Base-by-base conservation (phyloP, 2,888 invertebrate genomes). In the Phasia obesa region DNA sequence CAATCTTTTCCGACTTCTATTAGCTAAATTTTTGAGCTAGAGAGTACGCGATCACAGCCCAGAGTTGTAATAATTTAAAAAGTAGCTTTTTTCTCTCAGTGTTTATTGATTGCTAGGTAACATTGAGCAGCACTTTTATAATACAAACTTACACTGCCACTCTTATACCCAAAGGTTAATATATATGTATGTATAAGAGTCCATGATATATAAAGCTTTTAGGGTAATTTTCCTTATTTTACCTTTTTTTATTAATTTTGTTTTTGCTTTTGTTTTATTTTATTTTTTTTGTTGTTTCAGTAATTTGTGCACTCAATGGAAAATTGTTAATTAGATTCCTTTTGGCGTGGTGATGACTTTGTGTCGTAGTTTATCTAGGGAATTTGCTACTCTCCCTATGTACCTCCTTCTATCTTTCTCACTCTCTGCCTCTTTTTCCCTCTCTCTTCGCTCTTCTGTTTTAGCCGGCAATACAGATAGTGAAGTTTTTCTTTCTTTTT, bases 291-390 rank as follows among this genome's bases (percentile, higher is more conserved):
- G 84, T 78, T 78, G 74, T 87, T 85, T 84, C 87, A 87, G 89
- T 90, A 90, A 90, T 90, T 90, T 89, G 89, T 88, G 88, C 90
- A 89, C 89, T 91, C 90, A 90, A 90, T 91, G 90, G 89, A 91
- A 90, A 91, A 91, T 90, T 91, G 90, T 91, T 91, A 91, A 91
- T 91, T 90, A 91, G 90, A 90, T 90, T 90, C 89, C 88, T 88
- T 88, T 88, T 86, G 88, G 86, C 87, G 83, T 79, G 83, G 83
- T 70, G 75, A 86, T 88, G 88, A 88, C 89, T 88, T 88, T 87
- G 86, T 87, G 88, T 86, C 86, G 71, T 75, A 73, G 55, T 79
- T 76, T 83, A 83, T 83, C 83, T 79, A 76, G 83, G 79, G 79
- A 83, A 83, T 83, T 83, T 83, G 79, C 62, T 31, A 21, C 42